Conservation (phyloP, 2,113 vertebrate genomes). For the Fregetta grallaria region DNA sequence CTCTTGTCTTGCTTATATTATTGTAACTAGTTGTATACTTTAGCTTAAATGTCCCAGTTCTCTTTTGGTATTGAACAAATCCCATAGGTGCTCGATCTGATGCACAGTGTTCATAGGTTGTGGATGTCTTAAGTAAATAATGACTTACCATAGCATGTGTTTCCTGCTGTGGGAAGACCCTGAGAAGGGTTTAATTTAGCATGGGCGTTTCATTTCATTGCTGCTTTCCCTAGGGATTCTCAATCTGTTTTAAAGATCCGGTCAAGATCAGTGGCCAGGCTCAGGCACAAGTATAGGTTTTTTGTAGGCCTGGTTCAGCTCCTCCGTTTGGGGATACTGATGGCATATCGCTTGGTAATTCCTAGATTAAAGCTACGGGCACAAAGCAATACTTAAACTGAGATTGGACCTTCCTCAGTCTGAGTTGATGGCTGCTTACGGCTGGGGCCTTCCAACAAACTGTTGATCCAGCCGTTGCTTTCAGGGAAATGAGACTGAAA, state of each 20-base stretch:
- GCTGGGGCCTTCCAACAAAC: neutral
- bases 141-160: neutral
- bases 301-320: neutral
- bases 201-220: slow-evolving; percentile 5
- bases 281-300: neutral
- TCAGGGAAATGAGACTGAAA: neutral
- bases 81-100: neutral
- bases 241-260: neutral
- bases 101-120: slow-evolving; percentile 31
- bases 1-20: slow-evolving; percentile 30
- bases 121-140: slow-evolving; percentile 44
- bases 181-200: neutral
- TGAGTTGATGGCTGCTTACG: neutral
- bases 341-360: neutral
- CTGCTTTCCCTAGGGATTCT: slow-evolving; percentile 12
- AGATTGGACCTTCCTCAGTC: neutral
- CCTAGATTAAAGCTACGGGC: neutral
- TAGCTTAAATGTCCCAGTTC: slow-evolving; percentile 9
- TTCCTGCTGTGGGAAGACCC: neutral
- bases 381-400: neutral
- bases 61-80: slow-evolving; percentile 28
- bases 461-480: neutral
- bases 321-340: neutral
- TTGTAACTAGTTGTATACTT: neutral
- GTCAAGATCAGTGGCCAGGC: neutral